These are phyloP conservation scores for Hemicordylus capensis DNA, from an alignment of 2,113 vertebrate genomes.

Conservation along the genomic window DNA sequence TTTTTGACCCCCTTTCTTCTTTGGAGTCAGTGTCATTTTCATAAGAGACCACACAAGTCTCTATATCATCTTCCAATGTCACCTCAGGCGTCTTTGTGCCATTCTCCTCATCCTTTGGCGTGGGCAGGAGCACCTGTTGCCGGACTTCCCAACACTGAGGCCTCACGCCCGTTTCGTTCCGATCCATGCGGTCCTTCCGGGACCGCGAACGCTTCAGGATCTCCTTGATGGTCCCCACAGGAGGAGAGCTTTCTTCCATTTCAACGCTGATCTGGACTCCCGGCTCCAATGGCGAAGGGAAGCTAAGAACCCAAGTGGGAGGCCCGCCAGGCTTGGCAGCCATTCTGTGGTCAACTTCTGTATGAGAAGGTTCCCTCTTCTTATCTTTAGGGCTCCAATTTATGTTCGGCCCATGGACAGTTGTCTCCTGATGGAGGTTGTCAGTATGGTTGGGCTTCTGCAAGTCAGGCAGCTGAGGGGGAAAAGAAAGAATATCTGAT, in stretches of 20 bases:
- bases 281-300: conserved; percentile 1
- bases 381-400: neutral
- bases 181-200: neutral
- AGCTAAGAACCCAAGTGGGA: neutral
- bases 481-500: neutral
- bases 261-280: conserved; percentile 6
- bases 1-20: neutral
- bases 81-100: neutral
- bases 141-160: conserved; percentile 27
- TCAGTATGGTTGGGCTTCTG: neutral
- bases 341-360: neutral
- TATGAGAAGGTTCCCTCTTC: neutral
- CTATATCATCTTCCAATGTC: neutral
- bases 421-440: too few species aligned
- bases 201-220: neutral
- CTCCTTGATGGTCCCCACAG: conserved; percentile 2
- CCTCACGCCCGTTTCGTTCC: neutral
- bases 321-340: neutral
- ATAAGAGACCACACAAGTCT: conserved; percentile 16
- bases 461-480: neutral
- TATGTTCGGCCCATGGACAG: neutral
- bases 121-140: conserved; percentile 16
- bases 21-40: neutral
- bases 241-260: conserved; percentile 7
- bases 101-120: neutral